phyloP scores from a whole-genome alignment of 2,113 vertebrate species.

The Abramis brama region DNA sequence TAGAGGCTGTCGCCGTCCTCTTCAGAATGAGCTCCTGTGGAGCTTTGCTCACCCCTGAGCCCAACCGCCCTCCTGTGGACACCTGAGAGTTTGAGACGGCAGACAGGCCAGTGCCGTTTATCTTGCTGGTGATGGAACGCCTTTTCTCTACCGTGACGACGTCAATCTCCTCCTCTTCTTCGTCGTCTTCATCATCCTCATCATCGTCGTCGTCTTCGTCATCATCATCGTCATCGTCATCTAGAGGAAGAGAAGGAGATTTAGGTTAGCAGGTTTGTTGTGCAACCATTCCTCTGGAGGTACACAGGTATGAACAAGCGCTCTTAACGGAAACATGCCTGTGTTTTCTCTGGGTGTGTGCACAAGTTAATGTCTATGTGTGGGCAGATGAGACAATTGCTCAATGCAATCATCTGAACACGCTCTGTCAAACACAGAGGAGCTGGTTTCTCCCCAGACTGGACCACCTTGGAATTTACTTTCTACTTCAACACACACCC shows the following conservation, averaged over 20 bases:
- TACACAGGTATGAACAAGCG: conserved; percentile 28
- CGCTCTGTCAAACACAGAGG: conserved; percentile 62
- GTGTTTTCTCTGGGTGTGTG: conserved; percentile 34
- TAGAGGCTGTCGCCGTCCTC: conserved; percentile 79
- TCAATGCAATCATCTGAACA: conserved; percentile 68
- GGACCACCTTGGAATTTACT: conserved; percentile 42
- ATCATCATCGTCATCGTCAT: conserved; percentile 64
- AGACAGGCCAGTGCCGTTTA: conserved; percentile 73
- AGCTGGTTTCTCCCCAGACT: conserved; percentile 56
- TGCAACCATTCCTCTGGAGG: conserved; percentile 22
- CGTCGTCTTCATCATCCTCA: conserved; percentile 82
- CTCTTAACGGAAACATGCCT: not conserved
- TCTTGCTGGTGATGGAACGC: conserved; percentile 81
- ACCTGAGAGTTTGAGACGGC: conserved; percentile 54
- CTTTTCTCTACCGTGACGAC: conserved; percentile 94
- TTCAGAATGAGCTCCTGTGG: conserved; percentile 90
- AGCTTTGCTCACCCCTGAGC: conserved; percentile 73
- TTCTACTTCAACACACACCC: conserved; percentile 11
- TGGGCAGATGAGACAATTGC: conserved; percentile 62
- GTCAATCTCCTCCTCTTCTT: conserved; percentile 94
- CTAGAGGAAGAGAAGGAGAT: conserved; percentile 57
- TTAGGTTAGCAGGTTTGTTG: conserved; percentile 55
- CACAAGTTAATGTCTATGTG: conserved; percentile 44
- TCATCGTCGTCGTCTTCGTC: conserved; percentile 66
- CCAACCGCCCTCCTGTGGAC: conserved; percentile 61